Conservation (phyloP, 1,140 invertebrate genomes). For the Drosophila seguyi region DNA sequence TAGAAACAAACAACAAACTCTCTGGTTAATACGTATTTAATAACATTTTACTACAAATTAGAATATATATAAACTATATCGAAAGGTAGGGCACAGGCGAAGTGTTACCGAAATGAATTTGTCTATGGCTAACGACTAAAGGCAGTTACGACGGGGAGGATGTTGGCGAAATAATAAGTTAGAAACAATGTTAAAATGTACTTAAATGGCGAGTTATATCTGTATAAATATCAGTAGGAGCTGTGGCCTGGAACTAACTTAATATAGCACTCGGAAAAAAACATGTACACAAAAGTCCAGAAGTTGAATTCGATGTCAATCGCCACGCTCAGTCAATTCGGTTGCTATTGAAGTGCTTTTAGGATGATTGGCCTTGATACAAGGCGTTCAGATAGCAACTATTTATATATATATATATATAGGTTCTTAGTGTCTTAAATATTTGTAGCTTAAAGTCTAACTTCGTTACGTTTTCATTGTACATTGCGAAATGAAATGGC, state of each 20-base stretch:
- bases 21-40: slow-evolving; percentile 37
- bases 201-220: slow-evolving; percentile 77
- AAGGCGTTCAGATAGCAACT: slow-evolving; percentile 66
- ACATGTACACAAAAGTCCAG: slow-evolving; percentile 53
- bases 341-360: slow-evolving; percentile 53
- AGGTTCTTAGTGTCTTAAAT: slow-evolving; percentile 17
- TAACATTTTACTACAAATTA: slow-evolving; percentile 47
- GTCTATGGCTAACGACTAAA: slow-evolving; percentile 38
- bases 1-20: neutral
- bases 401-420: slow-evolving; percentile 11
- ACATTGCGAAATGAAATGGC: slow-evolving; percentile 76
- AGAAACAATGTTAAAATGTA: slow-evolving; percentile 55
- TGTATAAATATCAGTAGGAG: slow-evolving; percentile 15
- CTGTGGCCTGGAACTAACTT: slow-evolving; percentile 53
- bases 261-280: slow-evolving; percentile 75
- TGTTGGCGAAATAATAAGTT: slow-evolving; percentile 52
- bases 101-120: slow-evolving; percentile 28
- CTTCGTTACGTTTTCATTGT: slow-evolving; percentile 61
- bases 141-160: slow-evolving; percentile 25
- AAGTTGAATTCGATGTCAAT: neutral
- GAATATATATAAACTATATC: slow-evolving; percentile 27
- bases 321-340: slow-evolving; percentile 48
- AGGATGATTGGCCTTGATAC: slow-evolving; percentile 83
- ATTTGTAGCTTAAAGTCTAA: slow-evolving; percentile 24
- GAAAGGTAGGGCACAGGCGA: slow-evolving; percentile 18